phyloP scores from a whole-genome alignment of 2,888 invertebrate genomes.

The Scaptomyza tumidula region DNA sequence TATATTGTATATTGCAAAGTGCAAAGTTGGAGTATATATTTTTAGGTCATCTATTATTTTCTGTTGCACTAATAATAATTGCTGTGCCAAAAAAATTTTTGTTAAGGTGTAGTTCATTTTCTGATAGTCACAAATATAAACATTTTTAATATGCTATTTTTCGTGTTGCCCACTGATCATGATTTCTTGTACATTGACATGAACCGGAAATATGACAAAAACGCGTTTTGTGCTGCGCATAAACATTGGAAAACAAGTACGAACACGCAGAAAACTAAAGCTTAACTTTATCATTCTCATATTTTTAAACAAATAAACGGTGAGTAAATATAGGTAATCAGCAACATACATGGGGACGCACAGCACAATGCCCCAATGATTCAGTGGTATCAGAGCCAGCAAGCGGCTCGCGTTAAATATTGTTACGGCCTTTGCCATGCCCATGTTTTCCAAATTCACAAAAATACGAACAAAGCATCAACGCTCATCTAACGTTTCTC shows the following conservation, averaged over 20 bases:
- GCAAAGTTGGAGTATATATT: not conserved
- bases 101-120: not conserved
- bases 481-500: conserved; percentile 46
- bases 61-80: too few relatives aligned
- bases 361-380: conserved; percentile 44
- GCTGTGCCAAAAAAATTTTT: not conserved
- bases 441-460: conserved; percentile 59
- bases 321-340: conserved; percentile 76
- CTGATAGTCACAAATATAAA: too few relatives aligned
- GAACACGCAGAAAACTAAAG: conserved; percentile 61
- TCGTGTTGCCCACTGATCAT: not conserved
- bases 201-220: not conserved
- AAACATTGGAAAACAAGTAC: conserved; percentile 40
- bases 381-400: conserved; percentile 59
- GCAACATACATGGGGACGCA: conserved; percentile 41
- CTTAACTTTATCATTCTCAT: conserved; percentile 75
- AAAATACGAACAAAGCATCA: conserved; percentile 68
- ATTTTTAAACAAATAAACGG: conserved; percentile 80
- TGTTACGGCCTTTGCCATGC: conserved; percentile 51
- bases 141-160: not conserved
- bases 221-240: conserved; percentile 29
- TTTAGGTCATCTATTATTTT: not conserved
- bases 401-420: conserved; percentile 44
- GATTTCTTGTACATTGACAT: conserved; percentile 4
- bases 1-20: not conserved